Evolutionary conservation across 2,797 vertebrate species (phyloP).

Genomic region (Chloroceryle inda): DNA sequence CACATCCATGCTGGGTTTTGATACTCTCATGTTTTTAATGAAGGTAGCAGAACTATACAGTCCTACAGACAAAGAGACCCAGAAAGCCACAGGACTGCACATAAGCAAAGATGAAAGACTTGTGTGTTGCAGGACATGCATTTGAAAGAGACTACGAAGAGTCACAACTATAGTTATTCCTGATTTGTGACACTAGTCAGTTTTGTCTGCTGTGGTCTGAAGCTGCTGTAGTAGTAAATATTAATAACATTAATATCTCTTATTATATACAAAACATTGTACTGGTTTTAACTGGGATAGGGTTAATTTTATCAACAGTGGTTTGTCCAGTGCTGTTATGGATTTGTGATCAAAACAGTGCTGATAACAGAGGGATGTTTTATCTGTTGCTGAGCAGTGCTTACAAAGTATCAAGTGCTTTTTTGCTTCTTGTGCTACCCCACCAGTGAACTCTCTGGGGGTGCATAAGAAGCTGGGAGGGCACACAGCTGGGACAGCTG

Average conservation of each 20-base stretch:
- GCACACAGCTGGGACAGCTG: not conserved
- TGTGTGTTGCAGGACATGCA: not conserved
- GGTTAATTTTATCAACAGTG: not conserved
- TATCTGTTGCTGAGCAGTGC: not conserved
- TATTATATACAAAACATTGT: not conserved
- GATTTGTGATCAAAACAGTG: not conserved
- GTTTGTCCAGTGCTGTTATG: not conserved
- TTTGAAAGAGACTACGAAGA: not conserved
- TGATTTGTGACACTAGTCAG: not conserved
- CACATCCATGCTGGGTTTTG: not conserved
- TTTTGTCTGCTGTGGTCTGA: not conserved
- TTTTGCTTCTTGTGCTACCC: not conserved
- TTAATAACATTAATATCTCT: not conserved
- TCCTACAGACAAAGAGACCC: not conserved
- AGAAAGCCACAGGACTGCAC: not conserved
- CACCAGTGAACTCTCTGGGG: fast-evolving
- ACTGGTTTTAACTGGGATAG: not conserved
- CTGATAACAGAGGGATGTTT: not conserved
- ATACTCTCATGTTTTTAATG: not conserved
- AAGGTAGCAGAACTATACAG: not conserved
- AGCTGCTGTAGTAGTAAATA: not conserved
- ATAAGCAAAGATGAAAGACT: not conserved
- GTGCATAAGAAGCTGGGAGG: not conserved
- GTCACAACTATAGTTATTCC: not conserved
- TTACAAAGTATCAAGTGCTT: not conserved